phyloP scores from a whole-genome alignment of 2,888 invertebrate species.

The Harmothoe impar region DNA sequence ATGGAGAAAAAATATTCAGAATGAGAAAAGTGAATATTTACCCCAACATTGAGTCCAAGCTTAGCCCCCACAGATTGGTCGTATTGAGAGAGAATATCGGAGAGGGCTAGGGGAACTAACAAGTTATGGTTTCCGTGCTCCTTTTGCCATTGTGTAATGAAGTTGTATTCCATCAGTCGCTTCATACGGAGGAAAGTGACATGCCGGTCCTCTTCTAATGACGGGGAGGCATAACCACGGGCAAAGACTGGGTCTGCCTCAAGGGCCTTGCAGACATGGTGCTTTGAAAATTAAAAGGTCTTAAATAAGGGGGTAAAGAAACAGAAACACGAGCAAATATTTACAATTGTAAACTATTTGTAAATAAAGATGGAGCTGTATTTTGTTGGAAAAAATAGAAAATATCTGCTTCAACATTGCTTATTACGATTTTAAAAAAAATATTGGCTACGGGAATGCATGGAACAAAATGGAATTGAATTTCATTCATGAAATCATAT shows the following conservation, averaged over 20 bases:
- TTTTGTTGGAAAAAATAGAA: neutral
- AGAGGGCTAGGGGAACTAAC: neutral
- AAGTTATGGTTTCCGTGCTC: neutral
- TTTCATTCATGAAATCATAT: neutral
- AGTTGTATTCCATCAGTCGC: conserved; percentile 87
- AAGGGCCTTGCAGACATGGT: conserved; percentile 90
- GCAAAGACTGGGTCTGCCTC: conserved; percentile 92
- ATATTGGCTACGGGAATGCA: no score
- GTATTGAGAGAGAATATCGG: neutral
- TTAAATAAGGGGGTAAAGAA: no score
- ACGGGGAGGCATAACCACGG: conserved; percentile 86
- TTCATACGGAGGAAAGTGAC: conserved; percentile 84
- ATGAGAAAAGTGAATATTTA: neutral
- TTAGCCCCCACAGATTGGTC: neutral
- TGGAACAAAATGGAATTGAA: neutral
- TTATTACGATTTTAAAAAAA: neutral
- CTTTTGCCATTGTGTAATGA: conserved; percentile 83
- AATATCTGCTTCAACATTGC: neutral
- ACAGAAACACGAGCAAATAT: no score
- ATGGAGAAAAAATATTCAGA: no score
- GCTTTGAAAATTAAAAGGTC: conserved; percentile 84
- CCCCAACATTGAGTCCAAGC: neutral
- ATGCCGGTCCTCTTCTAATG: conserved; percentile 87
- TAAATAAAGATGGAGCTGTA: no score
- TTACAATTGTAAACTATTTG: no score